Percentiles rank a stretch among this genome's conserved stretches.
Conservation (phyloP, 2,888 invertebrate genomes). For the Melanophora roralis region DNA sequence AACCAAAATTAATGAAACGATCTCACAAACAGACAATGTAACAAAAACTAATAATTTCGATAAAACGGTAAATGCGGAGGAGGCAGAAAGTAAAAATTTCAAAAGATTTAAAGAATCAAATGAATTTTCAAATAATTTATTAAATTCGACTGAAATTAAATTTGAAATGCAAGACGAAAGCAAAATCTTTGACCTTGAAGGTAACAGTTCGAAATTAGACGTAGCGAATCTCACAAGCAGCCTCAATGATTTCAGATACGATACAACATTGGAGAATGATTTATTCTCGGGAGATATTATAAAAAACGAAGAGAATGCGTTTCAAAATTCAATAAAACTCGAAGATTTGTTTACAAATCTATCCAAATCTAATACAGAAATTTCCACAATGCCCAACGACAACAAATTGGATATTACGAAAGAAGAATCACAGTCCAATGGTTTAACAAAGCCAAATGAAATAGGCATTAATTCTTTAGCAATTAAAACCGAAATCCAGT, state of each 20-base stretch:
- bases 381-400: conserved; percentile 10
- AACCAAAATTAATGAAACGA: not conserved
- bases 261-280: conserved; percentile 16
- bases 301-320: conserved; percentile 28
- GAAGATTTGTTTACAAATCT: conserved; percentile 49
- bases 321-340: conserved; percentile 36
- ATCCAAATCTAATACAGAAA: conserved; percentile 48
- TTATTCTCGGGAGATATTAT: conserved; percentile 3
- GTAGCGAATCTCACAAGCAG: conserved; percentile 28
- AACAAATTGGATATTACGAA: not conserved
- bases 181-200: conserved; percentile 34
- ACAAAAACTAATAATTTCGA: not conserved
- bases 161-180: conserved; percentile 37
- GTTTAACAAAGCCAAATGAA: conserved; percentile 17
- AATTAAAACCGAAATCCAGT: conserved; percentile 52
- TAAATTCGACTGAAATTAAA: conserved; percentile 28
- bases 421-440: conserved; percentile 34
- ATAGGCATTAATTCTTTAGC: not conserved
- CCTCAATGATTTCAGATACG: conserved; percentile 36
- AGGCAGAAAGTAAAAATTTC: not conserved
- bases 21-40: not conserved
- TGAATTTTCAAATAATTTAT: not conserved
- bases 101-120: conserved; percentile 27
- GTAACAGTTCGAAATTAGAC: conserved; percentile 13
- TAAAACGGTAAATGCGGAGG: not conserved